These are phyloP conservation scores for Keiferia lycopersicella DNA, from an alignment of 2,888 invertebrate species.

Conservation along the genomic window DNA sequence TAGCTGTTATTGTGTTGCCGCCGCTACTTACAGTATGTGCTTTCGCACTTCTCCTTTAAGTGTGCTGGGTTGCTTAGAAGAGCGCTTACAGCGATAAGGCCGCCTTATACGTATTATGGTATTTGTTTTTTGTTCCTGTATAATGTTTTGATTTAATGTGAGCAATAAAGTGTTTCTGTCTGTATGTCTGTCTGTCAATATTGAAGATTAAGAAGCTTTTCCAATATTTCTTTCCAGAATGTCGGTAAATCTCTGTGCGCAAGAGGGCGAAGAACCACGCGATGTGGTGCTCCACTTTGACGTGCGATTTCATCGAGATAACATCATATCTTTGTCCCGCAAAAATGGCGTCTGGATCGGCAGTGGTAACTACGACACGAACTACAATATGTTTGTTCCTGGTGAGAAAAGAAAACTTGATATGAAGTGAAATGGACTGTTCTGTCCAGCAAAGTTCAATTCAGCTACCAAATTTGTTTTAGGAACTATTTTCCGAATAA, in stretches of 20 bases:
- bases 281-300: slow-evolving; percentile 76
- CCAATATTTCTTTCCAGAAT: slow-evolving; percentile 48
- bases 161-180: too few relatives aligned
- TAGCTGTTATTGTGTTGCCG: too few relatives aligned
- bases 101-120: too few relatives aligned
- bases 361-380: slow-evolving; percentile 74
- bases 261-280: slow-evolving; percentile 72
- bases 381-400: slow-evolving; percentile 77
- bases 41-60: too few relatives aligned
- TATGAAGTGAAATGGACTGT: neutral
- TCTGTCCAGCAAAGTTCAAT: too few relatives aligned
- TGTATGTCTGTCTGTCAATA: too few relatives aligned
- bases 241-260: slow-evolving; percentile 74
- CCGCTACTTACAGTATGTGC: too few relatives aligned
- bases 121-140: too few relatives aligned
- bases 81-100: too few relatives aligned
- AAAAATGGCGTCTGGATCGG: slow-evolving; percentile 76
- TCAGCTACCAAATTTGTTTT: slow-evolving; percentile 21
- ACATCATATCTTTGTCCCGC: slow-evolving; percentile 71
- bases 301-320: slow-evolving; percentile 72
- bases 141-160: too few relatives aligned
- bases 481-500: slow-evolving; percentile 73
- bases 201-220: neutral
- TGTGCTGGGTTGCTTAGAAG: too few relatives aligned
- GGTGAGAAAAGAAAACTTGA: slow-evolving; percentile 46